These are phyloP conservation scores for Aspidoscelis tigris DNA, from an alignment of 2,113 vertebrate genomes.

Conservation along the genomic window DNA sequence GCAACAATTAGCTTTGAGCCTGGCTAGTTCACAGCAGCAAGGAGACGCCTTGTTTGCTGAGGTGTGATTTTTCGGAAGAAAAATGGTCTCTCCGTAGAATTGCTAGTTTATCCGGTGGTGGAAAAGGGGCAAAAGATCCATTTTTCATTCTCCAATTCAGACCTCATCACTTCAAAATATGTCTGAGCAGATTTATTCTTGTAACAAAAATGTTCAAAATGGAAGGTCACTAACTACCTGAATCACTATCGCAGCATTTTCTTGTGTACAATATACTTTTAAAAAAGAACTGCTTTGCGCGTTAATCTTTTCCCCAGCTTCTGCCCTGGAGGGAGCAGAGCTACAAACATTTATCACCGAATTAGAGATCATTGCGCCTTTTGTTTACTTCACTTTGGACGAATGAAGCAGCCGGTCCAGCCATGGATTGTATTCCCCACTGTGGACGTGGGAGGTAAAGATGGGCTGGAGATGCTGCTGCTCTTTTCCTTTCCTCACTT, in stretches of 20 bases:
- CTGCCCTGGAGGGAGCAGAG: not conserved
- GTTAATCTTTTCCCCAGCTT: not conserved
- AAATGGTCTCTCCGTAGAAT: slow-evolving; percentile 15
- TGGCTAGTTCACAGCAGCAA: no score
- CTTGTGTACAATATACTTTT: not conserved
- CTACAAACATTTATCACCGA: not conserved
- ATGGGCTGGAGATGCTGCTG: not conserved
- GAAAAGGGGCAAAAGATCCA: not conserved
- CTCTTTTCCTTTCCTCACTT: not conserved
- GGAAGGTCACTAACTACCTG: not conserved
- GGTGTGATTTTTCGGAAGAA: not conserved
- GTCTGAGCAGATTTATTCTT: slow-evolving; percentile 18
- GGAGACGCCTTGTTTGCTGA: not conserved
- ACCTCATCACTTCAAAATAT: slow-evolving; percentile 3
- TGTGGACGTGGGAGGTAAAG: no score
- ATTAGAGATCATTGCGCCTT: no score
- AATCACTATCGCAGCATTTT: not conserved
- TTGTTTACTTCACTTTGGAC: not conserved
- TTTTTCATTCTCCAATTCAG: slow-evolving; percentile 21
- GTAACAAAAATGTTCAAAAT: slow-evolving; percentile 10
- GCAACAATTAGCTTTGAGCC: not conserved
- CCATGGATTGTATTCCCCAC: not conserved
- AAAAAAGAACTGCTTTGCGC: not conserved
- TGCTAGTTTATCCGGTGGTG: not conserved
- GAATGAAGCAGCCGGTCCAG: not conserved